phyloP scores from a whole-genome alignment of 1,140 invertebrate species.

The Scaptodrosophila lebanonensis region DNA sequence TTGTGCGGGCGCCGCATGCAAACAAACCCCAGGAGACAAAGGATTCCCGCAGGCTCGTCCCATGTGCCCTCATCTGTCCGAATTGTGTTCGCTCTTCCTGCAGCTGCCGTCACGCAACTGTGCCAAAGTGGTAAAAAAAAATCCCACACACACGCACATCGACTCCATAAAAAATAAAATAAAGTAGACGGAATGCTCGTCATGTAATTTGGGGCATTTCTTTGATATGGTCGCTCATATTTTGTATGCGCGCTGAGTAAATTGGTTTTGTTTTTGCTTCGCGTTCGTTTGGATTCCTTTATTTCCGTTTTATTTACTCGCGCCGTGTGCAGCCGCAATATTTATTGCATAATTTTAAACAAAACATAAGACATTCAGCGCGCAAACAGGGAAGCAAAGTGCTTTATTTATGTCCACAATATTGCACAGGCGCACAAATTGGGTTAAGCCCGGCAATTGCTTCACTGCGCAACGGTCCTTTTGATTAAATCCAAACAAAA shows the following conservation, averaged over 20 bases:
- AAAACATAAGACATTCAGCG: slow-evolving; percentile 3
- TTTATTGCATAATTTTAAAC: slow-evolving; percentile 55
- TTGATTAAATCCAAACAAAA: slow-evolving; percentile 14
- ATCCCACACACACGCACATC: slow-evolving; percentile 5
- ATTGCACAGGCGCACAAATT: neutral
- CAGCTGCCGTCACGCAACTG: slow-evolving; percentile 16
- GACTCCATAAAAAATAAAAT: slow-evolving; percentile 7
- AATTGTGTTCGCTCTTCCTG: too few relatives aligned
- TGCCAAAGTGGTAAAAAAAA: slow-evolving; percentile 31
- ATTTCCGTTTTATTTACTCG: slow-evolving; percentile 39
- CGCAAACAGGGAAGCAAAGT: neutral
- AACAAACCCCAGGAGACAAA: slow-evolving; percentile 1
- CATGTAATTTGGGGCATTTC: slow-evolving; percentile 40
- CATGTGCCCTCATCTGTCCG: slow-evolving; percentile 21
- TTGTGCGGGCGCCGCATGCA: slow-evolving; percentile 7
- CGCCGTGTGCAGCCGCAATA: slow-evolving; percentile 32
- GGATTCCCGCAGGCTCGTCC: slow-evolving; percentile 14
- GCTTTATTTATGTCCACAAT: neutral
- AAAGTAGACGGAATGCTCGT: slow-evolving; percentile 28
- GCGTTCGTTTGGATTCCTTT: slow-evolving; percentile 6
- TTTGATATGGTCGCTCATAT: slow-evolving; percentile 43
- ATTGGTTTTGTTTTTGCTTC: slow-evolving; percentile 18
- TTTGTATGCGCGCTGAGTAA: slow-evolving; percentile 35
- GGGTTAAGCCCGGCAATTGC: neutral
- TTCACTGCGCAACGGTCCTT: too few relatives aligned